A percentile compares a stretch with the other conserved stretches of the same genome.
phyloP scores from a whole-genome alignment of 2,888 invertebrate genomes.

The Polymixis lichenea region DNA sequence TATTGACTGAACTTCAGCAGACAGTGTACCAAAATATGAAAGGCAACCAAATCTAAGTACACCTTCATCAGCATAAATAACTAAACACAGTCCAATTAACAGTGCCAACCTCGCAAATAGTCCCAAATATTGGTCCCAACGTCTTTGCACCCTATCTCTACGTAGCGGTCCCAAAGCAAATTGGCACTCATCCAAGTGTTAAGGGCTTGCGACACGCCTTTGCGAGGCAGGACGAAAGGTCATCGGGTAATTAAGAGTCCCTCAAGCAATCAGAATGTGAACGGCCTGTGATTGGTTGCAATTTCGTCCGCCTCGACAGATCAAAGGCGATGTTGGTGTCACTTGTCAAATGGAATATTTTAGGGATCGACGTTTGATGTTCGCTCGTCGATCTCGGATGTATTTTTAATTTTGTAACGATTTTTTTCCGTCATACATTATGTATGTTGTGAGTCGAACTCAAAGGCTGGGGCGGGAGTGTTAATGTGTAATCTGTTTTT shows the following conservation, averaged over 20 bases:
- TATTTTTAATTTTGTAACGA: conserved; percentile 74
- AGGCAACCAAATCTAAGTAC: conserved; percentile 39
- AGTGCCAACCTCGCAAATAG: conserved; percentile 65
- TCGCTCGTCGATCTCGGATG: conserved; percentile 67
- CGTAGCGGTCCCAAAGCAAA: conserved; percentile 75
- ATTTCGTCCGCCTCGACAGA: conserved; percentile 75
- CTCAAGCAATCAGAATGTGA: conserved; percentile 87
- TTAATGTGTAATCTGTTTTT: conserved; percentile 60
- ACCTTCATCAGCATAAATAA: conserved; percentile 61
- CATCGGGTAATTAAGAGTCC: conserved; percentile 88
- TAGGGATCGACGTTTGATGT: conserved; percentile 79
- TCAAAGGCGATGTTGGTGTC: conserved; percentile 84
- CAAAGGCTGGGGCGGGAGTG: conserved; percentile 44
- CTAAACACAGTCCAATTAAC: conserved; percentile 68
- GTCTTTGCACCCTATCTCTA: conserved; percentile 69
- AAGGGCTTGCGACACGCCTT: conserved; percentile 82
- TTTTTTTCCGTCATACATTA: conserved; percentile 69
- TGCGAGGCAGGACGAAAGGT: conserved; percentile 80
- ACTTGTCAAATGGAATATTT: conserved; percentile 89
- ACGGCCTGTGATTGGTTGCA: conserved; percentile 85
- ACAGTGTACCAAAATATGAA: conserved; percentile 38
- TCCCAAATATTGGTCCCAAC: conserved; percentile 61
- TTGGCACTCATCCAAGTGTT: conserved; percentile 83
- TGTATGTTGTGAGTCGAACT: conserved; percentile 53
- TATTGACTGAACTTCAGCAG: conserved; percentile 7